Evolutionary conservation across 2,113 vertebrate genomes (phyloP).

Genomic region (Nothocercus julius): DNA sequence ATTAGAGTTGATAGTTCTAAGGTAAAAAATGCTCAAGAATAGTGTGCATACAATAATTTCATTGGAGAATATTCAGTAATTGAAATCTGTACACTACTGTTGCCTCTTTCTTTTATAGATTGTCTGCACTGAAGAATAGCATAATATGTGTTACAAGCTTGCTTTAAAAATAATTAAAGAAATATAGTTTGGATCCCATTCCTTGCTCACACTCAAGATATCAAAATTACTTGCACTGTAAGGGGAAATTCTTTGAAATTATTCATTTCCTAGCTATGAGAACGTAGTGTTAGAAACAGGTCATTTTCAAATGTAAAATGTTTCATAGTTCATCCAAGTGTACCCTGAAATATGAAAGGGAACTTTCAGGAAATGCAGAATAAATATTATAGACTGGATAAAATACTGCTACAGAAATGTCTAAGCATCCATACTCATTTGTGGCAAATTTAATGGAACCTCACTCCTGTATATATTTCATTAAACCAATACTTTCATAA

Average conservation of each 20-base stretch:
- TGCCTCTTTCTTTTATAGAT: background rate
- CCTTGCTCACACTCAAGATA: background rate
- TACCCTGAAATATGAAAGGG: background rate
- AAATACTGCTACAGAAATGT: background rate
- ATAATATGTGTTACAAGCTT: background rate
- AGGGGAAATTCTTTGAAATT: too few relatives aligned
- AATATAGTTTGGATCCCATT: background rate
- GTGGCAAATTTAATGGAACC: background rate
- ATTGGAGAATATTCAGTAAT: background rate
- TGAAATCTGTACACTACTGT: background rate
- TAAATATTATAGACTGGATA: background rate
- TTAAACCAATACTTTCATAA: background rate
- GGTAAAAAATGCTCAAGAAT: background rate
- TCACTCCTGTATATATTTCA: background rate
- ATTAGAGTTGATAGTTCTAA: background rate
- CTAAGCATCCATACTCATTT: background rate
- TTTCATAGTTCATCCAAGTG: background rate
- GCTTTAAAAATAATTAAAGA: background rate
- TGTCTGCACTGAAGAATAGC: background rate
- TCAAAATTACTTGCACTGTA: too few relatives aligned
- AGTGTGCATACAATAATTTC: background rate
- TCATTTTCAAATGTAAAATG: background rate
- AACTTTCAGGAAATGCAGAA: background rate
- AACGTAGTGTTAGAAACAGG: background rate
- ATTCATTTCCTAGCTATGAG: background rate